phyloP scores from a whole-genome alignment of 1,140 invertebrate species.

The Gryllus bimaculatus region DNA sequence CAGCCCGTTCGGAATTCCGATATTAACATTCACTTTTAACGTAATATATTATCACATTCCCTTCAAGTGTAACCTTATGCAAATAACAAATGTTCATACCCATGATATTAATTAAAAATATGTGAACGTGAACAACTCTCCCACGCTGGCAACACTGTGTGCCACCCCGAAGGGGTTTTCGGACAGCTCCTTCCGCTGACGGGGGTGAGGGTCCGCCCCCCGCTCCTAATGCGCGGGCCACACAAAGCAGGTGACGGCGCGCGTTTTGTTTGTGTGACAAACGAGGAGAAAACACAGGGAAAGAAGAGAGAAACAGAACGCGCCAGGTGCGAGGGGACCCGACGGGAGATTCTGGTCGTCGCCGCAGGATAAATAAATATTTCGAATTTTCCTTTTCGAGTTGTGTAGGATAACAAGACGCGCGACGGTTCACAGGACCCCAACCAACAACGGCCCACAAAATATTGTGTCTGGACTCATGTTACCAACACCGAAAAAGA shows the following conservation, averaged over 20 bases:
- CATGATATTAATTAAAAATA: too few species aligned
- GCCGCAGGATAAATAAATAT: conserved; percentile 4
- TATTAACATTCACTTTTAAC: too few species aligned
- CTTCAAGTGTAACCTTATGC: too few species aligned
- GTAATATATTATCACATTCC: too few species aligned
- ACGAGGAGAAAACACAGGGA: neutral
- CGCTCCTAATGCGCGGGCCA: neutral
- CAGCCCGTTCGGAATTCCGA: too few species aligned
- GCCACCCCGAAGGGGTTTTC: too few species aligned
- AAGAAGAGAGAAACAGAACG: neutral
- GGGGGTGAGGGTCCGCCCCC: too few species aligned
- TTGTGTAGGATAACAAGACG: neutral
- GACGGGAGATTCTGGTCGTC: neutral
- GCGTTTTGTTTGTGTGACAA: neutral
- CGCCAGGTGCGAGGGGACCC: neutral
- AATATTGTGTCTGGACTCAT: neutral
- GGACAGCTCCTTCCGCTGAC: neutral
- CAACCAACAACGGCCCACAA: neutral
- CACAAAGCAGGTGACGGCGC: neutral
- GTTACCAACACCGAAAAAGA: neutral
- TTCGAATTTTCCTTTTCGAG: neutral
- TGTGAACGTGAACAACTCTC: too few species aligned
- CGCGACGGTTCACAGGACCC: neutral
- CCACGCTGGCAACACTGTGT: too few species aligned
- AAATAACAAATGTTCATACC: too few species aligned